Evolutionary conservation across 2,113 vertebrate genomes (phyloP), one percentile per base, ranked within the genome.

Genomic region (Paradoxurus hermaphroditus): DNA sequence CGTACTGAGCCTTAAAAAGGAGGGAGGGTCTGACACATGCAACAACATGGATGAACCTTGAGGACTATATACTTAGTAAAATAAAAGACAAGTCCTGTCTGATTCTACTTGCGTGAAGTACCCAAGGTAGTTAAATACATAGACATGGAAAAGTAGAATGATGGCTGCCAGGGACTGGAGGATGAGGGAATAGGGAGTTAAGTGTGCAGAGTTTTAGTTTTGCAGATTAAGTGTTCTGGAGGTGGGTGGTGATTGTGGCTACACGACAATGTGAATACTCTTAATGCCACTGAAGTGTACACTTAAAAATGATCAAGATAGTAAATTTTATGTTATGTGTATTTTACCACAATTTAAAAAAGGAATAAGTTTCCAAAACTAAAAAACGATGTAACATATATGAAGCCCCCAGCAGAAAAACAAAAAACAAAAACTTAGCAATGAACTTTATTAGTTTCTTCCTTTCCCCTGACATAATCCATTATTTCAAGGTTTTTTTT

Each of bases 401-500:
- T 77, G 39, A 77, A 95, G 5, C 29, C 34, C 21, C 62, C 59
- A 68, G 34, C 51, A 89, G 73, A 46, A 36, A 31, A 65, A 56
- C 15, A 56, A 56, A 6, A 56, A 56, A 59, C 56, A 59, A 77
- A 77, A 62, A 82, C 14, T 12, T 68, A 19, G 49, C n/a, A 90
- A 53, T 56, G 31, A 77, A 90, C 83, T 34, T 53, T 31, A 84
- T 63, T n/a, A 88, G 44, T 73, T 72, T 31, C 44, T 83, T 78
- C 75, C 19, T 84, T 88, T 85, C 44, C 15, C 31, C 63, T 34
- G 49, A 83, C 16, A 14, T 7, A 89, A 89, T 77, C 65, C 41
- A 94, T 81, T 86, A 81, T 75, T 62, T 77, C 86, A 77, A 75
- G 41, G 46, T 85, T 85, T 67, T 93, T 93, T 95, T 77, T 56